A percentile compares a stretch with the other conserved stretches of the same genome.
These are phyloP conservation scores for Maniola jurtina DNA, from an alignment of 1,140 invertebrate genomes.

Conservation along the genomic window DNA sequence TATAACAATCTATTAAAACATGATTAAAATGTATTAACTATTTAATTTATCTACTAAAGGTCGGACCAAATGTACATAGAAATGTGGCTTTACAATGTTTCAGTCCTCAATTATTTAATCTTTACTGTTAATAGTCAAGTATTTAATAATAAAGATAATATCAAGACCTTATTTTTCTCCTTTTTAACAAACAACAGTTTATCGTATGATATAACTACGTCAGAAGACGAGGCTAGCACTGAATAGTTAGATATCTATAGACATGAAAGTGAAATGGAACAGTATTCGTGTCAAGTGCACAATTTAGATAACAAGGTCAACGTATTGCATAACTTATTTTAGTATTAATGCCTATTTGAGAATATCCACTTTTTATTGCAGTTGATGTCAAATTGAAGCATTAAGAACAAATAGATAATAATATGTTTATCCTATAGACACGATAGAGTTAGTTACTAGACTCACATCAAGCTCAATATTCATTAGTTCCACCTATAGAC, in stretches of 20 bases:
- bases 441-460: too few relatives aligned
- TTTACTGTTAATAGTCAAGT: not conserved
- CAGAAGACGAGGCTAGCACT: constrained; percentile 42
- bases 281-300: constrained; percentile 77
- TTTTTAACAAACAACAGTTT: constrained; percentile 18
- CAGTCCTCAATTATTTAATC: not conserved
- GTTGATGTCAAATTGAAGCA: not conserved
- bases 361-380: constrained; percentile 7
- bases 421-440: too few relatives aligned
- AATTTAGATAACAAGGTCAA: constrained; percentile 77
- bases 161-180: not conserved
- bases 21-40: constrained; percentile 18
- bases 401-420: not conserved
- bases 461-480: not conserved
- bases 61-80: not conserved
- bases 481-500: not conserved
- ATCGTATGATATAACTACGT: constrained; percentile 19
- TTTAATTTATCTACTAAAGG: constrained; percentile 13
- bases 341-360: constrained; percentile 46
- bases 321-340: constrained; percentile 68
- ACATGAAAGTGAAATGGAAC: constrained; percentile 77
- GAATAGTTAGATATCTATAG: constrained; percentile 49
- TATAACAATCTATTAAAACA: constrained; percentile 20
- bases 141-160: constrained; percentile 2
- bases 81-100: not conserved